These are phyloP conservation scores for Agrenia bidenticulata DNA, from an alignment of 2,888 invertebrate genomes.

Conservation along the genomic window DNA sequence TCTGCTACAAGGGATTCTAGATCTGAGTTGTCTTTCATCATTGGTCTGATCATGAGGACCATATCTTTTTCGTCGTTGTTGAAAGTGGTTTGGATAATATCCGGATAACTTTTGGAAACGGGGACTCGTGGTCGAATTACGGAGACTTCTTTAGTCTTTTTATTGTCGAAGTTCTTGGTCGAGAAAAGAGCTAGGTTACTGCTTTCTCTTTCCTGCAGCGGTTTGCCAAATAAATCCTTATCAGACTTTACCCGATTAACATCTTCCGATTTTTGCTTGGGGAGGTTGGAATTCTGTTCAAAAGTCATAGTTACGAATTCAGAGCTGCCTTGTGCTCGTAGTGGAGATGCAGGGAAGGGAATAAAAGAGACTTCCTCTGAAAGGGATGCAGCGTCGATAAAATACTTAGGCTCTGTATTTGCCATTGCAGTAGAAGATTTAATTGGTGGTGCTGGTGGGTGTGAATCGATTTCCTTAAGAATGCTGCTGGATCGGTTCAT, in stretches of 20 bases:
- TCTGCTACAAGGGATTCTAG: conserved; percentile 45
- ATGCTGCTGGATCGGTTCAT: too few species aligned
- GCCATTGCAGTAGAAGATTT: too few species aligned
- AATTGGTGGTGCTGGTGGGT: too few species aligned
- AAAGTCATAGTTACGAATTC: neutral
- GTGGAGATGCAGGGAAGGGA: conserved; percentile 26
- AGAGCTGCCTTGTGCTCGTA: too few species aligned
- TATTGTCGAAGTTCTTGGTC: neutral
- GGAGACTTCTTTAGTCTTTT: neutral
- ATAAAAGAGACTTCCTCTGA: conserved; percentile 37
- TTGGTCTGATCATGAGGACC: conserved; percentile 20
- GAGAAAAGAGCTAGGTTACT: neutral
- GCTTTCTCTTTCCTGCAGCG: too few species aligned
- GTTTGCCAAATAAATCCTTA: too few species aligned
- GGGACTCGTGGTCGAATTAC: conserved; percentile 44
- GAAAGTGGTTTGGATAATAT: conserved; percentile 48
- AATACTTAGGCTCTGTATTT: conserved; percentile 44
- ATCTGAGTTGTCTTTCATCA: conserved; percentile 39
- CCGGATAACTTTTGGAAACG: conserved; percentile 51
- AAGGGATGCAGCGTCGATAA: conserved; percentile 51
- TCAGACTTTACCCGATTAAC: neutral
- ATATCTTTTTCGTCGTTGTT: conserved; percentile 30
- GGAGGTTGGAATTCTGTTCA: neutral
- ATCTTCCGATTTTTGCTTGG: neutral
- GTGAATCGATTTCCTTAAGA: too few species aligned